These are phyloP conservation scores for Sardinella longiceps DNA, from an alignment of 2,797 vertebrate species.

Conservation along the genomic window DNA sequence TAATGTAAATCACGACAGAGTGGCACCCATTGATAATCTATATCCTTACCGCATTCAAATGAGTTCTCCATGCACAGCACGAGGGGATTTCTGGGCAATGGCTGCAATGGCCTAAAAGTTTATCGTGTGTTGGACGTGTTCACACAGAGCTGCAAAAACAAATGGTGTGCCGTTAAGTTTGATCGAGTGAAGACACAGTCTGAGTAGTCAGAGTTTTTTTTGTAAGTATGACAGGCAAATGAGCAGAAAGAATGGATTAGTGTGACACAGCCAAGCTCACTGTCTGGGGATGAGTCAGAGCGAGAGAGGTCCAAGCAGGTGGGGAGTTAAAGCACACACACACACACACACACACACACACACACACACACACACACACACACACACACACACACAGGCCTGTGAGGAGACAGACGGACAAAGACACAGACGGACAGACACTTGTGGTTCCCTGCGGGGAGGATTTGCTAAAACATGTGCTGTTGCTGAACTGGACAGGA, in stretches of 20 bases:
- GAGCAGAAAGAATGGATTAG: slow-evolving; percentile 23
- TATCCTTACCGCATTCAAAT: not conserved
- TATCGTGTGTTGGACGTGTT: slow-evolving; percentile 6
- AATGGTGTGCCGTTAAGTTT: not conserved
- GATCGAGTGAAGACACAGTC: not conserved
- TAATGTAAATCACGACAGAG: slow-evolving; percentile 8
- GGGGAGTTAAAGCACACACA: not conserved
- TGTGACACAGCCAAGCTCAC: not conserved
- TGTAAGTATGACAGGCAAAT: not conserved
- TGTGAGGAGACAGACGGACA: not conserved
- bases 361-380: not conserved
- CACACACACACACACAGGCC: not conserved
- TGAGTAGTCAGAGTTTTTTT: not conserved
- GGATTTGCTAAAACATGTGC: slow-evolving; percentile 20
- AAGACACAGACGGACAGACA: not conserved
- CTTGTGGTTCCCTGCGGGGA: slow-evolving; percentile 15
- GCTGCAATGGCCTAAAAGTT: slow-evolving; percentile 2
- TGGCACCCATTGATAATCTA: slow-evolving; percentile 20
- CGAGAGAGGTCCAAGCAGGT: not conserved
- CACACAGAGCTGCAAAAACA: slow-evolving; percentile 14
- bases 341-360: not conserved
- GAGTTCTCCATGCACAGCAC: not conserved
- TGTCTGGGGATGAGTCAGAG: not conserved
- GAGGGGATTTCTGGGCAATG: not conserved
- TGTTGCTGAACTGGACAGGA: slow-evolving; percentile 6